Percentiles rank a stretch among this genome's conserved stretches.
Conservation (phyloP, 2,797 vertebrate genomes). For the Peromyscus aztecus region DNA sequence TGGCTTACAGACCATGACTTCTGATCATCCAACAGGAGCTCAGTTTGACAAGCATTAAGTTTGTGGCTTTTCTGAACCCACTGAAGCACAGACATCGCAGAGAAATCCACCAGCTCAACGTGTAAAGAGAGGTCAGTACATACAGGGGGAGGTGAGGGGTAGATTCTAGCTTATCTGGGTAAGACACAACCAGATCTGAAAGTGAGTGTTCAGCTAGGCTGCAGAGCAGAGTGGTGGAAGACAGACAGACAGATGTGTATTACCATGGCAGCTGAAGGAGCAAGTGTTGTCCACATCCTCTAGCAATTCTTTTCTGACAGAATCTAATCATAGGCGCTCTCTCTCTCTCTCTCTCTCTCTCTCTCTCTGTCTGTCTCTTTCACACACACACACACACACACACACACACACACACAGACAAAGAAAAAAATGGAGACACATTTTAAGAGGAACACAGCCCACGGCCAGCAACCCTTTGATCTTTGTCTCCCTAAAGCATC, state of each 20-base stretch:
- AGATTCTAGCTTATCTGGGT: background rate
- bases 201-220: background rate
- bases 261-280: background rate
- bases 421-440: background rate
- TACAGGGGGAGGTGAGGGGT: background rate
- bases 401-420: background rate
- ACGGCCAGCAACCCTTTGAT: background rate
- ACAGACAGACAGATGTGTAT: background rate
- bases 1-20: background rate
- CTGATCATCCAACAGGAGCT: background rate
- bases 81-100: background rate
- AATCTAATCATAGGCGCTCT: background rate
- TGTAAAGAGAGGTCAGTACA: background rate
- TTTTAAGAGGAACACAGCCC: background rate
- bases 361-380: no score
- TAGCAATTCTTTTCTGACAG: background rate
- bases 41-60: background rate
- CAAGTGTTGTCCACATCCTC: background rate
- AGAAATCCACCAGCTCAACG: background rate
- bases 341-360: background rate
- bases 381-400: background rate
- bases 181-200: background rate
- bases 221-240: background rate
- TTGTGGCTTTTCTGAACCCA: constrained; percentile 2
- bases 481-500: background rate